Conservation (phyloP, 1,140 invertebrate species). For the Drosophila ohnishii region DNA sequence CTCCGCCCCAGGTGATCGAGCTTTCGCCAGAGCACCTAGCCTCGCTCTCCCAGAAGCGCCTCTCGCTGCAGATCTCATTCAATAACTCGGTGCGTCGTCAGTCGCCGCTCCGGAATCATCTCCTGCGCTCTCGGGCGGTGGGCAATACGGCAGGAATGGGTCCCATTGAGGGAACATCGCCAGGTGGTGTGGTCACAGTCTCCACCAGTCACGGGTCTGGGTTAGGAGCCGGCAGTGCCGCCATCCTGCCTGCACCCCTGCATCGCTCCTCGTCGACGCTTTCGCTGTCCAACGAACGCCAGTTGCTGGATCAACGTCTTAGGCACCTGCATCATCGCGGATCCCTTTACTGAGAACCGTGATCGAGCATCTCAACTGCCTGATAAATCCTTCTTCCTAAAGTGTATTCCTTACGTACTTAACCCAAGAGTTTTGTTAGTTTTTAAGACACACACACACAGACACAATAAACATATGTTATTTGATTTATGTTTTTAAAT, state of each 20-base stretch:
- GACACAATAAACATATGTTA: constrained; percentile 32
- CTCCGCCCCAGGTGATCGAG: constrained; percentile 73
- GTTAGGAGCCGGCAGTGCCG: neutral
- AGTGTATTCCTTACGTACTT: constrained; percentile 23
- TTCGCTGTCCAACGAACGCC: constrained; percentile 67
- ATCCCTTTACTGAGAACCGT: constrained; percentile 62
- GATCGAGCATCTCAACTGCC: constrained; percentile 29
- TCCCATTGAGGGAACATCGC: constrained; percentile 29
- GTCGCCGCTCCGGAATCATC: constrained; percentile 72
- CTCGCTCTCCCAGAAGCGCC: constrained; percentile 75
- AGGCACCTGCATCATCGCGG: constrained; percentile 76
- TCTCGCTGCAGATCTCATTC: constrained; percentile 81
- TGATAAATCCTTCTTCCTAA: constrained; percentile 22
- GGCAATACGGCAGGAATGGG: constrained; percentile 59
- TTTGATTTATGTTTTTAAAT: constrained; percentile 2
- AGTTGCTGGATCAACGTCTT: constrained; percentile 73
- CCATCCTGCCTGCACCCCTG: constrained; percentile 51
- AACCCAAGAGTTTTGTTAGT: constrained; percentile 32
- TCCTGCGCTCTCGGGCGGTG: constrained; percentile 70
- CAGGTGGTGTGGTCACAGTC: constrained; percentile 7
- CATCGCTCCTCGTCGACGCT: constrained; percentile 73
- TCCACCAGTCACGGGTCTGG: constrained; percentile 3
- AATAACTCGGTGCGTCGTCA: constrained; percentile 71
- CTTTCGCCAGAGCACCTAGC: constrained; percentile 77
- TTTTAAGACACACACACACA: constrained; percentile 22